Conservation (phyloP, 1,140 invertebrate genomes). For the Polypedilum pembai region DNA sequence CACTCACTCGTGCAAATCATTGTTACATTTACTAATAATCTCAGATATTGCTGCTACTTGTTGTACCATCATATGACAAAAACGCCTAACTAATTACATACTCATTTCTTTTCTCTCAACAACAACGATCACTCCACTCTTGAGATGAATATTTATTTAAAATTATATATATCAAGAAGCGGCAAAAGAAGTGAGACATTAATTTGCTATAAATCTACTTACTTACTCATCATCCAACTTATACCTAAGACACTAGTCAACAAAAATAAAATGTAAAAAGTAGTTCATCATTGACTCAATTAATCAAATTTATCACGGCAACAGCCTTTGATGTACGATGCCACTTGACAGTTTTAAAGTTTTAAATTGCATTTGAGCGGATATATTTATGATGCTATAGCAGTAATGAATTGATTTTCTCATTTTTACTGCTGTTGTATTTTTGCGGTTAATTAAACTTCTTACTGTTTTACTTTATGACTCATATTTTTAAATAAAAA, state of each 20-base stretch:
- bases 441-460: neutral
- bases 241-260: neutral
- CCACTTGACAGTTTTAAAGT: neutral
- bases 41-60: no score
- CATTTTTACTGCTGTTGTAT: neutral
- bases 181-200: neutral
- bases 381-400: neutral
- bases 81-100: conserved; percentile 32
- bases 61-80: conserved; percentile 11
- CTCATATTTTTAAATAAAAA: no score
- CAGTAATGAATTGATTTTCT: neutral
- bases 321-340: neutral
- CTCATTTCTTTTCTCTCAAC: neutral
- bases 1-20: no score
- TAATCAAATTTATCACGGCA: neutral
- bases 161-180: conserved; percentile 24
- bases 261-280: conserved; percentile 11
- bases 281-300: conserved; percentile 30
- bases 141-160: neutral
- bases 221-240: neutral
- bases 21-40: no score
- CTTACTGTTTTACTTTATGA: neutral
- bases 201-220: conserved; percentile 19
- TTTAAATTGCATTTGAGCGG: conserved; percentile 11
- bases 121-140: no score